phyloP scores from a whole-genome alignment of 1,140 invertebrate species.

The Ceratina japonica region DNA sequence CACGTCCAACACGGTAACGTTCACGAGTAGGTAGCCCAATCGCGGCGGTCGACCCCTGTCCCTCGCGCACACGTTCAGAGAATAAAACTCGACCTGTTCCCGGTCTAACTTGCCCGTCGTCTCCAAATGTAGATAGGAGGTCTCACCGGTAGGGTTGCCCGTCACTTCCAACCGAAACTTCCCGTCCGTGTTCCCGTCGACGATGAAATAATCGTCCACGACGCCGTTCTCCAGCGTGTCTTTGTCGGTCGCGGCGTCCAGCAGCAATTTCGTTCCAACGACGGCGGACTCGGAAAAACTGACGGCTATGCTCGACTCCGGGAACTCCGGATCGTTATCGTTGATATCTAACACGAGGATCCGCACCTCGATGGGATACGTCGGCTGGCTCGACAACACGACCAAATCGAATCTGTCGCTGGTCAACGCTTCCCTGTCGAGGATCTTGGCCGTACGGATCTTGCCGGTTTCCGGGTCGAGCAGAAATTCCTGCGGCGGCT shows the following conservation, averaged over 20 bases:
- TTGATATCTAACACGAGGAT: slow-evolving; percentile 93
- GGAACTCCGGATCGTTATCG: slow-evolving; percentile 94
- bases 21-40: slow-evolving; percentile 92
- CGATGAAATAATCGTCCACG: slow-evolving; percentile 91
- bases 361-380: slow-evolving; percentile 94
- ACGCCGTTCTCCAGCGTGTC: slow-evolving; percentile 93
- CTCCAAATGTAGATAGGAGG: slow-evolving; percentile 93
- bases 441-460: slow-evolving; percentile 88
- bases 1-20: slow-evolving; percentile 93
- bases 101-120: slow-evolving; percentile 94
- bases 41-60: slow-evolving; percentile 91
- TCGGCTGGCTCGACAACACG: slow-evolving; percentile 93
- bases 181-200: slow-evolving; percentile 91
- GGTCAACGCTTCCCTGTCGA: slow-evolving; percentile 89
- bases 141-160: slow-evolving; percentile 92
- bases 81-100: slow-evolving; percentile 90
- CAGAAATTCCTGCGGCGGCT: slow-evolving; percentile 90
- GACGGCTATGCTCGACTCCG: slow-evolving; percentile 90
- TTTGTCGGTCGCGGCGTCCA: slow-evolving; percentile 92
- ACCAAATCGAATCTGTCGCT: slow-evolving; percentile 93
- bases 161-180: slow-evolving; percentile 93
- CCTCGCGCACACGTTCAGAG: slow-evolving; percentile 92
- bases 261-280: slow-evolving; percentile 89
- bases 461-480: slow-evolving; percentile 90
- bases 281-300: slow-evolving; percentile 95